Percentiles rank a stretch among this genome's conserved stretches.
Evolutionary conservation across 2,113 vertebrate genomes (phyloP).

Genomic region (Taurulus bubalis): DNA sequence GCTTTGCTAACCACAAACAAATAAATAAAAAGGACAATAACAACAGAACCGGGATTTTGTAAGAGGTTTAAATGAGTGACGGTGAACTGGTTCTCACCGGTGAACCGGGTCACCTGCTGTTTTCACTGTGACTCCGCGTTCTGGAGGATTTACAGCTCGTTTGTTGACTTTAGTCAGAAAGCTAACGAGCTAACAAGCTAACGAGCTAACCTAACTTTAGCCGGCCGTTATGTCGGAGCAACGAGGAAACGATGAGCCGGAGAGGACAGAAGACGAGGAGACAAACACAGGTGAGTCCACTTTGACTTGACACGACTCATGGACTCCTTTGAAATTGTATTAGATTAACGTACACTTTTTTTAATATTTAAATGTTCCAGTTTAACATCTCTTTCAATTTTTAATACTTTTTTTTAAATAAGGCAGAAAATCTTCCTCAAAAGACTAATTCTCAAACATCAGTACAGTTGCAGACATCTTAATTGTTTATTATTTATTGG

Average conservation of each 20-base stretch:
- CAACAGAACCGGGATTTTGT: neutral
- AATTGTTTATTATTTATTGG: neutral
- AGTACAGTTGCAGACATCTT: neutral
- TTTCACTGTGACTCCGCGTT: neutral
- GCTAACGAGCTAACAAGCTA: neutral
- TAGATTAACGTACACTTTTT: neutral
- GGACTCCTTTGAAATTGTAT: neutral
- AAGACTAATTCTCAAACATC: neutral
- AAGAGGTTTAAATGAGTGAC: neutral
- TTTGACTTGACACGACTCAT: neutral
- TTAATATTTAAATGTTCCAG: neutral
- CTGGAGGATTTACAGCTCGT: neutral
- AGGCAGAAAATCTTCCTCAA: too few relatives aligned
- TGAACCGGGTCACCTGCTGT: neutral
- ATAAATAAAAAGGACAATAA: neutral
- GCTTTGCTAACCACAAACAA: neutral
- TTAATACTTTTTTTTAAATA: too few relatives aligned
- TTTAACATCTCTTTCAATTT: neutral
- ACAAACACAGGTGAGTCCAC: neutral
- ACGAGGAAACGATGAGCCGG: neutral
- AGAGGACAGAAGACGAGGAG: neutral
- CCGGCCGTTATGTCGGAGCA: constrained; percentile 13
- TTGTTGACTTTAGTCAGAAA: neutral
- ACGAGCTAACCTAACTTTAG: neutral
- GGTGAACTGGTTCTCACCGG: neutral